These are phyloP conservation scores for Melanerpes formicivorus DNA, from an alignment of 2,113 vertebrate species.

Conservation along the genomic window DNA sequence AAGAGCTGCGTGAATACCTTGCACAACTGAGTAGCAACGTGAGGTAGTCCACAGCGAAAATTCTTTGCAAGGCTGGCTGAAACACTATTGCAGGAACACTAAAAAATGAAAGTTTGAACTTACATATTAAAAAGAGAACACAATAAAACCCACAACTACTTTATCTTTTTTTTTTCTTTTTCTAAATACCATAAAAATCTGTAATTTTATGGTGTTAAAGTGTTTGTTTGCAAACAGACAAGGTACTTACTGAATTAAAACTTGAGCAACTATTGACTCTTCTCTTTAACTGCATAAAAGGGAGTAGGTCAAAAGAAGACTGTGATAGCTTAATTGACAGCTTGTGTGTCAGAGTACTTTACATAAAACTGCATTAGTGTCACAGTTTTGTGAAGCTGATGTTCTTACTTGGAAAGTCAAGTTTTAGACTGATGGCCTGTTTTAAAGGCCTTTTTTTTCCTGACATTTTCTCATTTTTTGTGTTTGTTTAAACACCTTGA, in stretches of 20 bases:
- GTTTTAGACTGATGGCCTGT: conserved; percentile 77
- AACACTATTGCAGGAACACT: conserved; percentile 52
- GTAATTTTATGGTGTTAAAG: conserved; percentile 43
- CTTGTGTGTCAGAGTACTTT: conserved; percentile 80
- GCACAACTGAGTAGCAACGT: conserved; percentile 87
- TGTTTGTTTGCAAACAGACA: conserved; percentile 71
- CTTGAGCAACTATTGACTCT: conserved; percentile 71
- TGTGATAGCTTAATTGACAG: conserved; percentile 76
- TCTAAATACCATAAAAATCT: conserved; percentile 58
- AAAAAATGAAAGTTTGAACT: conserved; percentile 43
- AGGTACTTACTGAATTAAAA: conserved; percentile 71
- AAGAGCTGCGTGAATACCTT: conserved; percentile 93
- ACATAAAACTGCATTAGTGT: conserved; percentile 74
- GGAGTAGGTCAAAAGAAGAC: conserved; percentile 70
- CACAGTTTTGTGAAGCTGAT: conserved; percentile 81
- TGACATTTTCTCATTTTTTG: conserved; percentile 67
- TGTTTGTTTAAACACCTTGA: conserved; percentile 67
- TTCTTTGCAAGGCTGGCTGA: conserved; percentile 25
- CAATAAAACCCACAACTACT: not conserved
- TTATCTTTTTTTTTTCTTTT: conserved; percentile 1
- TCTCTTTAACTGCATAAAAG: conserved; percentile 38
- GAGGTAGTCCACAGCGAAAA: conserved; percentile 83
- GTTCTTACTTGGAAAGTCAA: conserved; percentile 82
- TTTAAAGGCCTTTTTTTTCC: conserved; percentile 81
- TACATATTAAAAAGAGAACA: conserved; percentile 29